phyloP scores from a whole-genome alignment of 2,797 vertebrate species.

The Danio jaintianensis region DNA sequence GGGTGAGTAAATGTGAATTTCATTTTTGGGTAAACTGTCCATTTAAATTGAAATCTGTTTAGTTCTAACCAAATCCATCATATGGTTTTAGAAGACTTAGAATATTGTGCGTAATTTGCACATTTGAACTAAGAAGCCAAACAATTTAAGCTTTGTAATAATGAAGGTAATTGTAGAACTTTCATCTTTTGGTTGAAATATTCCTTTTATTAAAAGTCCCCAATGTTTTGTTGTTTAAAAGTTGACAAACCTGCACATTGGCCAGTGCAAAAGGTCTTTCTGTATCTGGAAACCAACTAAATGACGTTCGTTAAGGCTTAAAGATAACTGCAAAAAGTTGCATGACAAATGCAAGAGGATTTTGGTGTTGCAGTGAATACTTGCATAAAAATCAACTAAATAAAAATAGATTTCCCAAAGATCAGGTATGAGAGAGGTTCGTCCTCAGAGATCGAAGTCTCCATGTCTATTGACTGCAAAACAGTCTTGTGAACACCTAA shows the following conservation, averaged over 20 bases:
- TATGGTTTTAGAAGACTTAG: not conserved
- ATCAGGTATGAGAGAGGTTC: not conserved
- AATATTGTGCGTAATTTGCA: not conserved
- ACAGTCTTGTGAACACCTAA: conserved; percentile 11
- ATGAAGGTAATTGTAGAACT: not conserved
- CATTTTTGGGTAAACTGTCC: too few species aligned
- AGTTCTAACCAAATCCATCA: not conserved
- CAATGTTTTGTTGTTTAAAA: conserved; percentile 10
- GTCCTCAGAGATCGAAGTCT: not conserved
- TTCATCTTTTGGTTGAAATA: not conserved
- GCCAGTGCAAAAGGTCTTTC: not conserved
- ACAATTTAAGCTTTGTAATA: too few species aligned
- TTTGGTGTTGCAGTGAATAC: not conserved
- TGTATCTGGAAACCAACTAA: conserved; percentile 11
- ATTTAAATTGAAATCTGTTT: not conserved
- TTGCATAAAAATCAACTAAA: not conserved
- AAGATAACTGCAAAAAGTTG: conserved; percentile 13
- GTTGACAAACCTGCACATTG: not conserved
- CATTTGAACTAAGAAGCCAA: not conserved
- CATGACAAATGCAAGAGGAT: not conserved
- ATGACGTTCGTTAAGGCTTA: conserved; percentile 45
- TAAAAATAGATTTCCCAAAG: not conserved
- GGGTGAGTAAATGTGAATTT: too few species aligned
- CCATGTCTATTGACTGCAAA: conserved; percentile 6
- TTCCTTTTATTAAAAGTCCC: not conserved